Percentiles rank a stretch among this genome's conserved stretches.
phyloP scores from a whole-genome alignment of 2,888 invertebrate species.

The Melinaea menophilus region DNA sequence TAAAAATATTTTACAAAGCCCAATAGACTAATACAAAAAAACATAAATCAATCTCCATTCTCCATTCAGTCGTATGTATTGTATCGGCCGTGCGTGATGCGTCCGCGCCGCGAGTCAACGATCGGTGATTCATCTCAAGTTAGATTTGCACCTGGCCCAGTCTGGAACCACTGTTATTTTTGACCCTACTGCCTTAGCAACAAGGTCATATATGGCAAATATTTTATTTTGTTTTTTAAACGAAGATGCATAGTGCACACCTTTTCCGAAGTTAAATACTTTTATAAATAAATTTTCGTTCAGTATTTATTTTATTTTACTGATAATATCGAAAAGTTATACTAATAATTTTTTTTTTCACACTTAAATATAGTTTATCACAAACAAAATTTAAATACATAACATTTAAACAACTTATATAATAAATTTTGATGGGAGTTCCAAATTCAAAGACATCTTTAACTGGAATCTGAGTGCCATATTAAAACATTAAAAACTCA shows the following conservation, averaged over 20 bases:
- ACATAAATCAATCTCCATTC: slow-evolving; percentile 11
- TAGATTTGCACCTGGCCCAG: slow-evolving; percentile 32
- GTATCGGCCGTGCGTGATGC: slow-evolving; percentile 18
- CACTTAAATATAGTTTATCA: no score
- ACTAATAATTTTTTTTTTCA: no score
- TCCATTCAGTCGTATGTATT: background rate
- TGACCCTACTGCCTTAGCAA: slow-evolving; percentile 5
- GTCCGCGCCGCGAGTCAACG: slow-evolving; percentile 43
- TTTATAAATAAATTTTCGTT: no score
- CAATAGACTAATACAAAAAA: slow-evolving; percentile 4
- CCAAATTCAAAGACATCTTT: no score
- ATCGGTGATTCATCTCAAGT: slow-evolving; percentile 49
- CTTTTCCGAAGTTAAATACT: no score
- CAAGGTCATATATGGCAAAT: slow-evolving; percentile 7
- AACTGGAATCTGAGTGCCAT: background rate
- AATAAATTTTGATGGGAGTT: no score
- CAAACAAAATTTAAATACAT: no score
- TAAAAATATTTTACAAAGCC: slow-evolving; percentile 11
- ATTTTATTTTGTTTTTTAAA: background rate
- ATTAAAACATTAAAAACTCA: slow-evolving; percentile 3
- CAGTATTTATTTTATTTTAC: no score
- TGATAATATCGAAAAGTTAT: no score
- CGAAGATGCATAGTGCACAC: background rate
- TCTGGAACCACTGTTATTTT: slow-evolving; percentile 4
- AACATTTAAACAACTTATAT: no score